Evolutionary conservation across 2,888 invertebrate genomes (phyloP).

Genomic region (Dermolepida albohirtum): DNA sequence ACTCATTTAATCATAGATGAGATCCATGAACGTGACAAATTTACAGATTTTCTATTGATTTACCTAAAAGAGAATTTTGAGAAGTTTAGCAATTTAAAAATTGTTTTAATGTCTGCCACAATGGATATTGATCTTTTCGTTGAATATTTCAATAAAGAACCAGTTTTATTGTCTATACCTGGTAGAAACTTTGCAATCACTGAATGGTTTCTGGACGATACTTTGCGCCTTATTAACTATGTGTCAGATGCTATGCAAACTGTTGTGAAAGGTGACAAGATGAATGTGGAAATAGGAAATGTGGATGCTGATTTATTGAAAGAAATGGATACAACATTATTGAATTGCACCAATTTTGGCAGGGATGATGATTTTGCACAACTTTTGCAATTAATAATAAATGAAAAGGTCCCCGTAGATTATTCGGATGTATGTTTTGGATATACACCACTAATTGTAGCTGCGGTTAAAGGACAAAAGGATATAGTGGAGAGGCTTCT

Average conservation of each 20-base stretch:
- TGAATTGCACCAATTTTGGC: conserved; percentile 72
- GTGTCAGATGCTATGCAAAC: conserved; percentile 67
- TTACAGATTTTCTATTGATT: conserved; percentile 92
- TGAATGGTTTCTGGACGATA: conserved; percentile 83
- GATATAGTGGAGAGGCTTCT: conserved; percentile 78
- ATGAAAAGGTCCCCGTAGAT: conserved; percentile 81
- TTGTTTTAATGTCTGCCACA: conserved; percentile 96
- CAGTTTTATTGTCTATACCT: conserved; percentile 39
- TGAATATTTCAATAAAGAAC: conserved; percentile 84
- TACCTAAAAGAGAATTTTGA: conserved; percentile 82
- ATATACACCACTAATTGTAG: conserved; percentile 82
- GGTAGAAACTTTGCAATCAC: conserved; percentile 82
- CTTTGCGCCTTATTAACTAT: conserved; percentile 74
- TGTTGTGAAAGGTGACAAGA: conserved; percentile 19
- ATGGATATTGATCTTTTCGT: conserved; percentile 86
- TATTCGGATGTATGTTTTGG: conserved; percentile 66
- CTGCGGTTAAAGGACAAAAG: conserved; percentile 77
- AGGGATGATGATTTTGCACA: conserved; percentile 68
- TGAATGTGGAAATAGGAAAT: conserved; percentile 7
- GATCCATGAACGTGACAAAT: conserved; percentile 93
- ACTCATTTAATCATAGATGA: conserved; percentile 95
- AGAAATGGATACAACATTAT: conserved; percentile 77
- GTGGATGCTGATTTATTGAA: conserved; percentile 39
- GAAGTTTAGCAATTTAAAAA: conserved; percentile 77
- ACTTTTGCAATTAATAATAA: conserved; percentile 80